Conservation (phyloP, 2,888 invertebrate genomes). For the Heliothis peltigera region DNA sequence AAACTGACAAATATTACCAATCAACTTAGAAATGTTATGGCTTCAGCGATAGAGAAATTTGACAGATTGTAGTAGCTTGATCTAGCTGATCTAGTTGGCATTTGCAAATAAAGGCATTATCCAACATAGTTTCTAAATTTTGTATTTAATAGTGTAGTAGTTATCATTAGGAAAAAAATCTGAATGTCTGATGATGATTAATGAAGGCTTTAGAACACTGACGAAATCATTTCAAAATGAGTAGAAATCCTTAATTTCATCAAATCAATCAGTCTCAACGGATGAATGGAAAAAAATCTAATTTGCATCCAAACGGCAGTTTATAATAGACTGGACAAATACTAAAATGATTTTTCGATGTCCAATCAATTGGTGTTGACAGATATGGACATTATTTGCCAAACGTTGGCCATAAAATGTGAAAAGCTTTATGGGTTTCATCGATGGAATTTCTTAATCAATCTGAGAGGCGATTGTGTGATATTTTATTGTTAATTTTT, state of each 20-base stretch:
- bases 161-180: neutral
- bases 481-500: constrained; percentile 45
- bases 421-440: constrained; percentile 38
- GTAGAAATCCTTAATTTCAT: constrained; percentile 47
- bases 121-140: too few species aligned
- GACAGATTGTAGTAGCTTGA: too few species aligned
- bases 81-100: too few species aligned
- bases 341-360: constrained; percentile 53
- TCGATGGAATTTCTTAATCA: constrained; percentile 61
- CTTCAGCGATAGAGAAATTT: too few species aligned
- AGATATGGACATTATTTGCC: constrained; percentile 52
- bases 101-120: too few species aligned
- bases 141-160: neutral
- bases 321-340: constrained; percentile 61
- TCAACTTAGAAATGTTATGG: too few species aligned
- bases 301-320: constrained; percentile 60
- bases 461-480: constrained; percentile 50
- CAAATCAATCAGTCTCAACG: constrained; percentile 57
- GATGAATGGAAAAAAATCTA: constrained; percentile 50
- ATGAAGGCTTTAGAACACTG: constrained; percentile 31
- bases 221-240: constrained; percentile 43
- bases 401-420: constrained; percentile 46
- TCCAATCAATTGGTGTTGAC: constrained; percentile 63
- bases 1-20: too few species aligned
- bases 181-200: neutral